phyloP scores from a whole-genome alignment of 1,140 invertebrate species.

The Dendroctonus ponderosae region DNA sequence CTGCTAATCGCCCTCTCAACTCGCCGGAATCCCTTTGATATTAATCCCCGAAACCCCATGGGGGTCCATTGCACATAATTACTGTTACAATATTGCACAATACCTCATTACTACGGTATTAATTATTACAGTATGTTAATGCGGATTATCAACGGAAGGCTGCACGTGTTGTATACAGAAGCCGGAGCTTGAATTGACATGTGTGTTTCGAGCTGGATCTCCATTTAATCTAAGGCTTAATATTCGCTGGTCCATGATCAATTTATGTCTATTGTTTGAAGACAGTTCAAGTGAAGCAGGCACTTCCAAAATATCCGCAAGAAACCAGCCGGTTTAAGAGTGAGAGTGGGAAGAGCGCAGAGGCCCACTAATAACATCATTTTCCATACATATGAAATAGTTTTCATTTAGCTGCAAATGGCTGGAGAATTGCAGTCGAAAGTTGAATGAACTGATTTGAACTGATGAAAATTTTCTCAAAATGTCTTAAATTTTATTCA shows the following conservation, averaged over 20 bases:
- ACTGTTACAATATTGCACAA: slow-evolving; percentile 13
- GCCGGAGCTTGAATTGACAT: slow-evolving; percentile 11
- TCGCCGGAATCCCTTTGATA: slow-evolving; percentile 13
- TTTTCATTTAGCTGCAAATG: no score
- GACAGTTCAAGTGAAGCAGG: no score
- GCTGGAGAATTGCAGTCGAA: no score
- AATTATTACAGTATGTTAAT: slow-evolving; percentile 23
- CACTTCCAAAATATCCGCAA: no score
- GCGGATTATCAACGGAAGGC: slow-evolving; percentile 12
- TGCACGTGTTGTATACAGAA: slow-evolving; percentile 21
- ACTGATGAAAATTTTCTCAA: no score
- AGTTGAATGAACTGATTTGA: no score
- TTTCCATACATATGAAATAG: no score
- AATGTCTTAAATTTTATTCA: no score
- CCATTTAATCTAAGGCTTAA: slow-evolving; percentile 18
- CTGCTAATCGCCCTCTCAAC: neutral
- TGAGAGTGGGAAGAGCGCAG: no score
- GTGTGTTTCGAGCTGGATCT: slow-evolving; percentile 11
- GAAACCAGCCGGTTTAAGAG: no score
- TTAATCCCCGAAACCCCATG: neutral
- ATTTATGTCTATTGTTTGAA: slow-evolving; percentile 8
- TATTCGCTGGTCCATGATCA: neutral
- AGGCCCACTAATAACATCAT: no score
- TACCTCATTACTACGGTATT: slow-evolving; percentile 12
- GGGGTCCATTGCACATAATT: slow-evolving; percentile 14